Evolutionary conservation across 2,797 vertebrate genomes (phyloP), one percentile per base, ranked within the genome.

Genomic region (Hoplostethus atlanticus): DNA sequence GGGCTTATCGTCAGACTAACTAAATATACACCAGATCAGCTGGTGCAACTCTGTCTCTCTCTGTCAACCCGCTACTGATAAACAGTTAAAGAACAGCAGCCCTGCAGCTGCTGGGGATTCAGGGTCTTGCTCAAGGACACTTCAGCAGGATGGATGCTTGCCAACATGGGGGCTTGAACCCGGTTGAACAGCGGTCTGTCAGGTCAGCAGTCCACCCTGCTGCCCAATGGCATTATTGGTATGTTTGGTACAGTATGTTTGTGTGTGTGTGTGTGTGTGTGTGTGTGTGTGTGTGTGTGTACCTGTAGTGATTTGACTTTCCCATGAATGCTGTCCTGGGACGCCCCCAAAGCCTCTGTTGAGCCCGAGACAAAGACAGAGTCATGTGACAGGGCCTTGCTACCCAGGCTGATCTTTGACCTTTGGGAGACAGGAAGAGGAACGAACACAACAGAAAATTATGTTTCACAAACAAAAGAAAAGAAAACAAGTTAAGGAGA

Each of bases 371-470:
- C 92, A 76, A 98, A 97, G 74, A 98, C 90, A 0, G 96, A 97
- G 83, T 99, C 97, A 48, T 98, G 96, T 25, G 97, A 98, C 87
- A 97, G 67, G 66, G 96, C 95, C 91, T 97, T 97, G 90, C 64
- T 94, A 46, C 95, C 94, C 93, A 97, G 89, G 80, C 74, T 94
- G 64, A 94, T 85, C 90, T 94, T 96, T 75, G 92, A 86, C 72
- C 98, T 99, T 80, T 50, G 68, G 83, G 76, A 68, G 78, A 89
- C 76, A 80, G 56, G 69, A 63, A 69, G 30, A 65, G 2, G n/a
- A 42, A 71, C 51, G 78, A 76, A 82, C 59, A 74, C 15, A 79
- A 48, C 12, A 51, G 6, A 63, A 55, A 54, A 52, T 31, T 31
- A 66, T 6, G 21, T 28, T 61, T 80, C 16, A 57, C 7, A 0